phyloP scores from a whole-genome alignment of 2,888 invertebrate genomes.

The Nemotelus nigrinus region DNA sequence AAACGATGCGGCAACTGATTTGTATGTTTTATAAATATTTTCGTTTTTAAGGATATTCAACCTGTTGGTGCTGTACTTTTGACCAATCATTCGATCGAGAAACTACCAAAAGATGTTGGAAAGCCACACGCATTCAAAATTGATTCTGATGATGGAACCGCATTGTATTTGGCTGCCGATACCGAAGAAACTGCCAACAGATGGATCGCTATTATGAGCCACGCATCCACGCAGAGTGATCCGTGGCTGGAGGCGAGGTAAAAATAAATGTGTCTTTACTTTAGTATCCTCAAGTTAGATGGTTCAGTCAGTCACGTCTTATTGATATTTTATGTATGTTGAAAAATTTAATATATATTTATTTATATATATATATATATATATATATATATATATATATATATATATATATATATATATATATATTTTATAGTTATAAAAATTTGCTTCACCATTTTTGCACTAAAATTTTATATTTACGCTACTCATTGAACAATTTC shows the following conservation, averaged over 20 bases:
- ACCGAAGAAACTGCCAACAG: slow-evolving; percentile 75
- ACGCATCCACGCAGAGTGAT: slow-evolving; percentile 79
- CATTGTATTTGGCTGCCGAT: slow-evolving; percentile 84
- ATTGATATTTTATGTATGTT: not conserved
- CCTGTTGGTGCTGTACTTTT: slow-evolving; percentile 91
- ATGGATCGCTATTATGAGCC: slow-evolving; percentile 82
- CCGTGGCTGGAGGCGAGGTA: slow-evolving; percentile 73
- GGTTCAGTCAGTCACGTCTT: not conserved
- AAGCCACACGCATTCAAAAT: slow-evolving; percentile 77
- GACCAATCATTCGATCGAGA: slow-evolving; percentile 80
- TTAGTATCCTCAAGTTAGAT: not conserved
- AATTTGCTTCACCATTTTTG: no score
- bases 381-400: no score
- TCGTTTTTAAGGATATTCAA: slow-evolving; percentile 75
- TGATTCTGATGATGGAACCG: slow-evolving; percentile 75
- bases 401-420: no score
- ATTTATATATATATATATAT: no score
- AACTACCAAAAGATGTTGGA: slow-evolving; percentile 65
- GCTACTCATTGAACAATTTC: no score
- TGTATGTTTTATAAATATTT: slow-evolving; percentile 29
- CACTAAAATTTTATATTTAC: no score
- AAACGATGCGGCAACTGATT: not conserved
- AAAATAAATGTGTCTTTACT: not conserved
- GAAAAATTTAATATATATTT: not conserved
- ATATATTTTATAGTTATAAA: no score